Evolutionary conservation across 2,888 invertebrate genomes (phyloP).

Genomic region (Amphipyra berbera): DNA sequence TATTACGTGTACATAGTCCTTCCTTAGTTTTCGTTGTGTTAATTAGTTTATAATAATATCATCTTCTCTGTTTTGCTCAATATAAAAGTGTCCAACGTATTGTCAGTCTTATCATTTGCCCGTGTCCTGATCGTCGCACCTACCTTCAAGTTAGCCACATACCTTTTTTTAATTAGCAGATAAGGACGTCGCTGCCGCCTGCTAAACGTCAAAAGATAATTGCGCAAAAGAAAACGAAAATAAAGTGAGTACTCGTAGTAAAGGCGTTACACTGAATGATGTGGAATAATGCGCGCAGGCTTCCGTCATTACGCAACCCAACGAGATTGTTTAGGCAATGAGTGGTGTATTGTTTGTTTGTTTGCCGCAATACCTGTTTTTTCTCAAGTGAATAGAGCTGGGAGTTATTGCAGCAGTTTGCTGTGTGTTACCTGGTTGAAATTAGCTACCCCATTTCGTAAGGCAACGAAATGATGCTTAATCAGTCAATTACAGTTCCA

Average conservation of each 20-base stretch:
- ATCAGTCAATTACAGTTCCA: too few species aligned
- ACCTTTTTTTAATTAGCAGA: too few species aligned
- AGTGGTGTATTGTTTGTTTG: slow-evolving; percentile 63
- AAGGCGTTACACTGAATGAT: slow-evolving; percentile 59
- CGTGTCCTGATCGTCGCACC: too few species aligned
- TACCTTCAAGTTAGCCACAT: too few species aligned
- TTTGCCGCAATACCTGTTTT: slow-evolving; percentile 41
- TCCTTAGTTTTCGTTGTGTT: too few species aligned
- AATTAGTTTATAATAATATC: too few species aligned
- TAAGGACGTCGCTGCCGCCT: too few species aligned
- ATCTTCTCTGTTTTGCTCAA: too few species aligned
- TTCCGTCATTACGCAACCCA: slow-evolving; percentile 69
- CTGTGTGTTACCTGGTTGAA: slow-evolving; percentile 13
- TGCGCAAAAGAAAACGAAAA: not conserved
- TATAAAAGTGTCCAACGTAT: too few species aligned
- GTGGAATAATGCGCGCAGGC: slow-evolving; percentile 68
- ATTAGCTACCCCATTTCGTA: slow-evolving; percentile 18
- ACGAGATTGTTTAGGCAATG: slow-evolving; percentile 74
- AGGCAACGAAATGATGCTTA: not conserved
- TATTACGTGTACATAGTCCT: too few species aligned
- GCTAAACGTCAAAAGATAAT: too few species aligned
- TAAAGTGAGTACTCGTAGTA: slow-evolving; percentile 53
- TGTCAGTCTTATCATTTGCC: too few species aligned
- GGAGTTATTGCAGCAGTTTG: slow-evolving; percentile 19
- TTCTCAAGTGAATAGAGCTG: slow-evolving; percentile 40